Base-by-base conservation (phyloP, 2,797 vertebrate species). In the Pseudomugil tenellus region DNA sequence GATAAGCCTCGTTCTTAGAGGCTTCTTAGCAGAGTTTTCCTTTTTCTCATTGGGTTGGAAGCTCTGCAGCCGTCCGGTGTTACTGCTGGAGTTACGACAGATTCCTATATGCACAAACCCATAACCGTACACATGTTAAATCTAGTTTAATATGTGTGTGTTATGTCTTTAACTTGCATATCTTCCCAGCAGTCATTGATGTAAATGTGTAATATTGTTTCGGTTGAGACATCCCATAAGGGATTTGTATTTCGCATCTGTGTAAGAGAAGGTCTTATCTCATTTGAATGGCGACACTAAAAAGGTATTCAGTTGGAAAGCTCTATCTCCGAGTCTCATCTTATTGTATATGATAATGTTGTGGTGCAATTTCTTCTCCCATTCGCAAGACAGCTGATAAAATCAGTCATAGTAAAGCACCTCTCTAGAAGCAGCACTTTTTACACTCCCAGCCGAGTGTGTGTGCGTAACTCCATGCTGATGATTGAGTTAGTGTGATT, bases 311-410 rank as follows among this genome's bases (percentile, higher is more conserved):
- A 85, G 72, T 91, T 85, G 81, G 70, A 81, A 79, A 73, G 70
- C 80, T 88, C 84, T 76, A 88, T 91, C 90, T 86, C 66, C 1
- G 0, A 86, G 79, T 74, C 80, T 84, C 86, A 81, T 90, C 82
- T 88, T 91, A 90, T 91, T 91, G 90, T 88, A 67, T 90, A 84
- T 87, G 91, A 90, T 90, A 86, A 90, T 89, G 85, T 91, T 87
- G 87, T 84, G 85, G 77, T 85, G 87, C 76, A 84, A 83, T 89
- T 90, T 89, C 81, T 87, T 76, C 58, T 59, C 72, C 77, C 62
- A 74, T 87, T 89, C 81, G 83, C 82, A 73, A 76, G 83, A 83
- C 77, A 67, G 79, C 86, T 86, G 89, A 90, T 91, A 88, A 89
- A 86, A 89, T 91, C 85, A 77, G 73, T 84, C 84, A 87, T 60